Conservation (phyloP, 2,113 vertebrate genomes). For the Hemiprocne comata region DNA sequence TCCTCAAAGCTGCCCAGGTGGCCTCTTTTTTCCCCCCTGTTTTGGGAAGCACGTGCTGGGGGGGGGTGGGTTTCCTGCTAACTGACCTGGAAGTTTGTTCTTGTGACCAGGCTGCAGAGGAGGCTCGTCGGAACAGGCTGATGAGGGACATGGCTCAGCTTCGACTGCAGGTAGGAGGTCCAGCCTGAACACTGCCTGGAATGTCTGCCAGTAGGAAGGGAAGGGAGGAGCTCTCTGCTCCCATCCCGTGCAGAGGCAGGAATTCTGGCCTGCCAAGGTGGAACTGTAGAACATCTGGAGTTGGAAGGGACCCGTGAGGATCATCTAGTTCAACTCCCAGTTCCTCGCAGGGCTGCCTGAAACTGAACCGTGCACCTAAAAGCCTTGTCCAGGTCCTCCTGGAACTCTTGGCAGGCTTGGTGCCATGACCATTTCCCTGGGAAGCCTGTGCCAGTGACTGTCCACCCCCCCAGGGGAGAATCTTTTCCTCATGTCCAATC, state of each 20-base stretch:
- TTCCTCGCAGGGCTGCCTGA: not conserved
- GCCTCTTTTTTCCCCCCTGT: not conserved
- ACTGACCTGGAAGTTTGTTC: not conserved
- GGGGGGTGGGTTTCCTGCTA: not conserved
- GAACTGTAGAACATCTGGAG: not conserved
- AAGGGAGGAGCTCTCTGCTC: not conserved
- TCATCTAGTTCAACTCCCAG: not conserved
- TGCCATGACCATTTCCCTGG: too few species aligned
- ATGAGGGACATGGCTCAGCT: slow-evolving; percentile 99
- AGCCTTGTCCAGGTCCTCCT: fast-evolving
- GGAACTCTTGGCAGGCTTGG: not conserved
- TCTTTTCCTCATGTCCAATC: not conserved
- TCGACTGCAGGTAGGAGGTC: slow-evolving; percentile 85
- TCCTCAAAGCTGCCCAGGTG: not conserved
- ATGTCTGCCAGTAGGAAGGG: not conserved
- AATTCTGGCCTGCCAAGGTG: not conserved
- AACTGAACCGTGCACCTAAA: not conserved
- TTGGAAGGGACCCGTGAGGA: not conserved
- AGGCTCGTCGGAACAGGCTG: slow-evolving; percentile 91
- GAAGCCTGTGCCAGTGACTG: too few species aligned
- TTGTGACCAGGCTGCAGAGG: slow-evolving; percentile 88
- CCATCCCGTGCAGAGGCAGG: not conserved
- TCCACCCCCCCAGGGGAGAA: not conserved
- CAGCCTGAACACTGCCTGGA: not conserved
- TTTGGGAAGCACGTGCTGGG: fast-evolving